Evolutionary conservation across 2,888 invertebrate species (phyloP).

Genomic region (Tineola bisselliella): DNA sequence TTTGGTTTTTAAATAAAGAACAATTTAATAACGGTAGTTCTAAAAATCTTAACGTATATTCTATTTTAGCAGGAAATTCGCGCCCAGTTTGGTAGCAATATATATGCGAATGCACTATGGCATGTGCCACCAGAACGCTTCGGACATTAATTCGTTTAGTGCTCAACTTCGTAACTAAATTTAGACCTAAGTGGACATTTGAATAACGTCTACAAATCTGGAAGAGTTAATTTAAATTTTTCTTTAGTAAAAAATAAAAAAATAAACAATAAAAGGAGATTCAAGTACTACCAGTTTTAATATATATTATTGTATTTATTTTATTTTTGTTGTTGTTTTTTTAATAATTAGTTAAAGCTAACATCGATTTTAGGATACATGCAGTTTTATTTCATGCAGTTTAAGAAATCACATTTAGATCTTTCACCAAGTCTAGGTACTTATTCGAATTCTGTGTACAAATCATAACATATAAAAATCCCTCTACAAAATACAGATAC

Average conservation of each 20-base stretch:
- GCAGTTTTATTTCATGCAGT: conserved; percentile 4
- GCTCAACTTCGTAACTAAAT: not conserved
- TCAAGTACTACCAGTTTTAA: conserved; percentile 11
- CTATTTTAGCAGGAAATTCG: not conserved
- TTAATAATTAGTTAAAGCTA: not conserved
- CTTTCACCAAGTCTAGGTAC: not conserved
- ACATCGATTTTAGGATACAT: not conserved
- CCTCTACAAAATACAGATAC: too few species aligned
- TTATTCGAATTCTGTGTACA: not conserved
- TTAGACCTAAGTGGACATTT: not conserved
- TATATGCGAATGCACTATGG: not conserved
- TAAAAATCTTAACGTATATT: too few species aligned
- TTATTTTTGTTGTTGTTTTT: not conserved
- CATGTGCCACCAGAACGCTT: too few species aligned
- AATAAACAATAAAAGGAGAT: conserved; percentile 1
- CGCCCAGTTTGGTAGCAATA: not conserved
- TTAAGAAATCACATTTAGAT: not conserved
- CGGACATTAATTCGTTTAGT: conserved; percentile 5
- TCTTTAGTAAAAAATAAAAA: not conserved
- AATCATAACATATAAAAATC: too few species aligned
- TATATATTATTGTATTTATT: not conserved
- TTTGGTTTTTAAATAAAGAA: too few species aligned
- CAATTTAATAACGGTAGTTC: too few species aligned
- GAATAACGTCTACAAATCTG: conserved; percentile 9
- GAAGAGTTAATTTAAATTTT: not conserved